phyloP scores from a whole-genome alignment of 2,888 invertebrate genomes.

The Dolichopus griseipennis region DNA sequence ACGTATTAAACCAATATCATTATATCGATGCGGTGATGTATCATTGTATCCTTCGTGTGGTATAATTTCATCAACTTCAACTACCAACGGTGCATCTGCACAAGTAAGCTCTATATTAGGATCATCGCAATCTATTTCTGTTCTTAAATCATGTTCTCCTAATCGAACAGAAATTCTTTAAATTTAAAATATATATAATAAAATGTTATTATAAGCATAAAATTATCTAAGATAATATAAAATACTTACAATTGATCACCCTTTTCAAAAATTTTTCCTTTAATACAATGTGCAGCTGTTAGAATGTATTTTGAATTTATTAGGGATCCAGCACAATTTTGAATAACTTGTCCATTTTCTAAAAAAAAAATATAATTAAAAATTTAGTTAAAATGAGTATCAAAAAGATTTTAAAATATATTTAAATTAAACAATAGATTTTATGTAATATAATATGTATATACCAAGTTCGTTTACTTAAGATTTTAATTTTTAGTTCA shows the following conservation, averaged over 20 bases:
- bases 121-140: constrained; percentile 40
- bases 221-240: background rate
- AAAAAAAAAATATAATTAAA: background rate
- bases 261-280: constrained; percentile 43
- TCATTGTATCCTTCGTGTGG: constrained; percentile 57
- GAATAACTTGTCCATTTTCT: constrained; percentile 27
- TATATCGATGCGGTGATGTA: constrained; percentile 47
- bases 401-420: no score
- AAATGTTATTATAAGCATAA: background rate
- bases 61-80: constrained; percentile 54
- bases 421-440: no score
- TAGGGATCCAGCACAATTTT: constrained; percentile 62
- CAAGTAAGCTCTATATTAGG: constrained; percentile 47
- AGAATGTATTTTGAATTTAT: constrained; percentile 54
- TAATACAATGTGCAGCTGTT: constrained; percentile 57
- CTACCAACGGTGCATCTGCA: constrained; percentile 49
- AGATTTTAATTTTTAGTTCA: no score
- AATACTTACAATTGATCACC: constrained; percentile 48
- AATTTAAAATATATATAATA: background rate
- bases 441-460: no score
- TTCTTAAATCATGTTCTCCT: constrained; percentile 38
- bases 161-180: constrained; percentile 32
- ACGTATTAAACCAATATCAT: constrained; percentile 66
- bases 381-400: no score
- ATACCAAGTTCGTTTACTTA: no score